phyloP scores from a whole-genome alignment of 1,140 invertebrate species.

The Tribolium madens region DNA sequence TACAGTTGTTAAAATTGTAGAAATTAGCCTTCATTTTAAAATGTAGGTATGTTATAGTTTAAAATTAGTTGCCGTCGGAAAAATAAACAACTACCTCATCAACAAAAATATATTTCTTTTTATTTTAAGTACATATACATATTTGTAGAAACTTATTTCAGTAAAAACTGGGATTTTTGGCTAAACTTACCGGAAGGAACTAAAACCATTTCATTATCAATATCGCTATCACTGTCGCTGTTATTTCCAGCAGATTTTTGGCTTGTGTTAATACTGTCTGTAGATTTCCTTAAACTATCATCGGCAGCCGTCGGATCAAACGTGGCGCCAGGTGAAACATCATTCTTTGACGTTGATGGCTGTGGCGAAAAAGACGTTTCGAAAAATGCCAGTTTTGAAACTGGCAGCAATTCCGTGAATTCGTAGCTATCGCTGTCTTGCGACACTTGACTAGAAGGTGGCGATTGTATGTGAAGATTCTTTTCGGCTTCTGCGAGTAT shows the following conservation, averaged over 20 bases:
- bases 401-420: conserved; percentile 45
- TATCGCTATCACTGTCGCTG: conserved; percentile 54
- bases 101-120: too few relatives aligned
- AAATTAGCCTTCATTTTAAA: too few relatives aligned
- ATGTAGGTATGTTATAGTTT: too few relatives aligned
- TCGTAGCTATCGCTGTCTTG: conserved; percentile 45
- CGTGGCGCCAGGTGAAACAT: neutral
- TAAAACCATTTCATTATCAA: conserved; percentile 58
- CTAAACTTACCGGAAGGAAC: conserved; percentile 60
- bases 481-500: conserved; percentile 49
- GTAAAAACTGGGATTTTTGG: too few relatives aligned
- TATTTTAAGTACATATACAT: too few relatives aligned
- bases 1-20: too few relatives aligned
- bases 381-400: conserved; percentile 21
- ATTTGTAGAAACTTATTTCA: too few relatives aligned
- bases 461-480: conserved; percentile 52
- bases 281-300: conserved; percentile 3
- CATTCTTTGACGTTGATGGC: conserved; percentile 2
- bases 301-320: conserved; percentile 22
- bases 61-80: too few relatives aligned
- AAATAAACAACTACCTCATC: too few relatives aligned
- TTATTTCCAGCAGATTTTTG: conserved; percentile 42
- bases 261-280: conserved; percentile 12
- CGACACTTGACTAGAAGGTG: conserved; percentile 47
- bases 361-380: too few relatives aligned